Conservation (phyloP, 2,797 vertebrate species). For the Danio choprae region DNA sequence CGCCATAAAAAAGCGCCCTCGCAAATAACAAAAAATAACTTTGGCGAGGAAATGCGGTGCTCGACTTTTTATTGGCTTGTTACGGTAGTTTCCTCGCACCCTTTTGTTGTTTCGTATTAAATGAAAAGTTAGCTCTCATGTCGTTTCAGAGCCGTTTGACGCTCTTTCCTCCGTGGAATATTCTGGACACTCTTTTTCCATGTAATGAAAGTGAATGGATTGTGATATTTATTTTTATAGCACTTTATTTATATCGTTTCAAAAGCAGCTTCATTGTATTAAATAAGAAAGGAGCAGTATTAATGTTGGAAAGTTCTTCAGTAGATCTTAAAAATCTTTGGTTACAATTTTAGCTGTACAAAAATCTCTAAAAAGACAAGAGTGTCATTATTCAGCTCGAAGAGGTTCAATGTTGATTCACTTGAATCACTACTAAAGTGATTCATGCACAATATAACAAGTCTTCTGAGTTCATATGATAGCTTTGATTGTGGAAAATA, state of each 20-base stretch:
- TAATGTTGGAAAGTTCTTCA: not conserved
- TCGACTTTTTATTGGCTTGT: constrained; percentile 46
- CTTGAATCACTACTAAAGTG: not conserved
- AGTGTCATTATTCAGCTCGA: not conserved
- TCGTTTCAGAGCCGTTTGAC: constrained; percentile 11
- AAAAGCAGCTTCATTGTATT: not conserved
- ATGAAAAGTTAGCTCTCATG: constrained; percentile 14
- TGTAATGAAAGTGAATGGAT: not conserved
- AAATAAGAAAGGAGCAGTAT: no score
- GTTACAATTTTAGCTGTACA: not conserved
- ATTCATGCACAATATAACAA: not conserved
- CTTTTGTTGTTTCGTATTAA: constrained; percentile 22
- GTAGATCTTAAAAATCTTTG: not conserved
- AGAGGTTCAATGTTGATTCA: not conserved
- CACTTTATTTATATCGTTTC: not conserved
- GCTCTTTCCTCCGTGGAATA: not conserved
- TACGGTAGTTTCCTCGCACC: constrained; percentile 32
- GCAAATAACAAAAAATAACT: constrained; percentile 58
- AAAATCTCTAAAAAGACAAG: not conserved
- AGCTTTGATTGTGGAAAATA: not conserved
- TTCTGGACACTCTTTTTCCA: not conserved
- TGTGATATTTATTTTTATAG: not conserved
- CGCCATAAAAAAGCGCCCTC: constrained; percentile 51
- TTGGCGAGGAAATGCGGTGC: constrained; percentile 33
- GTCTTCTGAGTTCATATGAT: not conserved